Evolutionary conservation across 1,140 invertebrate species (phyloP).

Genomic region (Diploscapter pachys): DNA sequence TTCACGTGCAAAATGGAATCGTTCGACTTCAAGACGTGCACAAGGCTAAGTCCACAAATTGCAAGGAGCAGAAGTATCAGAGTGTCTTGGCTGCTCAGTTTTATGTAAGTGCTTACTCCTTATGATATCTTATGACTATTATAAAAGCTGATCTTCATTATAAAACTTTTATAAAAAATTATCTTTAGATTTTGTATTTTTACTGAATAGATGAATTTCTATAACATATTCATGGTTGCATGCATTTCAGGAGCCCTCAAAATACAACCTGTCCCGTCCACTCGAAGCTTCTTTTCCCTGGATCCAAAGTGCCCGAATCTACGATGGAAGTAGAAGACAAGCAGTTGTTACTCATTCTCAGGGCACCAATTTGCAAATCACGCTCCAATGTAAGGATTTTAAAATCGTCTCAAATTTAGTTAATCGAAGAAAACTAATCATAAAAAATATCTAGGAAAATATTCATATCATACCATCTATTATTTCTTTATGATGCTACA

Average conservation of each 20-base stretch:
- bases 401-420: neutral
- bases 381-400: conserved; percentile 21
- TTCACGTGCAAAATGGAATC: conserved; percentile 35
- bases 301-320: conserved; percentile 42
- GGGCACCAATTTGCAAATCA: conserved; percentile 35
- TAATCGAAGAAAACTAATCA: neutral
- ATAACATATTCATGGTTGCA: neutral
- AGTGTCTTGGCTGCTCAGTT: conserved; percentile 27
- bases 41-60: conserved; percentile 36
- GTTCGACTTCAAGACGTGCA: conserved; percentile 35
- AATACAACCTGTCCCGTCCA: conserved; percentile 25
- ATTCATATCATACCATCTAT: neutral
- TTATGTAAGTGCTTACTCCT: conserved; percentile 20
- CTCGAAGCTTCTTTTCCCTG: conserved; percentile 29
- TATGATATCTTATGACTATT: too few relatives aligned
- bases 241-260: conserved; percentile 28
- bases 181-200: neutral
- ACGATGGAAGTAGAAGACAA: conserved; percentile 28
- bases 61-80: conserved; percentile 36
- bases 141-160: too few relatives aligned
- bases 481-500: neutral
- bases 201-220: neutral
- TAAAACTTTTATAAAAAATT: too few relatives aligned
- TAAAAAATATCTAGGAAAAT: neutral
- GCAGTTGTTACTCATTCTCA: conserved; percentile 37